Percentiles rank a stretch among this genome's conserved stretches.
phyloP scores from a whole-genome alignment of 1,140 invertebrate species.

The Pseudomyrmex concolor region DNA sequence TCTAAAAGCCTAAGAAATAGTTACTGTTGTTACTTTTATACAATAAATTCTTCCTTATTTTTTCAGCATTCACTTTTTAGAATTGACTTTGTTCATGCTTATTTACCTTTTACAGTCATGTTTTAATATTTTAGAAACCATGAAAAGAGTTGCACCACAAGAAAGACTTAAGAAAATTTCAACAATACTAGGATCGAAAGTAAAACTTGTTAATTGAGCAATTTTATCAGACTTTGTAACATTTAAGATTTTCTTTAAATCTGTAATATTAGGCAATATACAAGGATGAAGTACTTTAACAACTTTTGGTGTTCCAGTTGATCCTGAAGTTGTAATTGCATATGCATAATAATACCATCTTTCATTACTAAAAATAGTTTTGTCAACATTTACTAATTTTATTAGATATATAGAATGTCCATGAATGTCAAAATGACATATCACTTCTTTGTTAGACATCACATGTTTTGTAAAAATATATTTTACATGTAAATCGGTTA shows the following conservation, averaged over 20 bases:
- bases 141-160: slow-evolving; percentile 88
- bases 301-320: slow-evolving; percentile 88
- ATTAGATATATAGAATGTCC: slow-evolving; percentile 67
- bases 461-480: slow-evolving; percentile 72
- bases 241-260: slow-evolving; percentile 86
- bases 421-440: slow-evolving; percentile 65
- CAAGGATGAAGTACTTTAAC: slow-evolving; percentile 87
- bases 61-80: not conserved
- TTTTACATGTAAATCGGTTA: slow-evolving; percentile 61
- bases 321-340: slow-evolving; percentile 88
- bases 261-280: slow-evolving; percentile 88
- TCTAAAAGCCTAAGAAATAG: slow-evolving; percentile 81
- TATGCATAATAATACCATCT: slow-evolving; percentile 83
- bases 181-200: slow-evolving; percentile 93
- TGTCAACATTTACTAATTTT: slow-evolving; percentile 59
- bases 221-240: slow-evolving; percentile 87
- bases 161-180: slow-evolving; percentile 90
- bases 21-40: not conserved
- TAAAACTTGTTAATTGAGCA: slow-evolving; percentile 90
- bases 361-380: slow-evolving; percentile 9
- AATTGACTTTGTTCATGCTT: not conserved
- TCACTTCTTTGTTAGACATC: slow-evolving; percentile 39
- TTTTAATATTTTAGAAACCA: slow-evolving; percentile 86
- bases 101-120: slow-evolving; percentile 78
- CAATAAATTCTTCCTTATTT: not conserved